Percentiles rank a stretch among this genome's conserved stretches.
Conservation (phyloP, 2,113 vertebrate species). For the Gnathonemus echidnorhynchus region DNA sequence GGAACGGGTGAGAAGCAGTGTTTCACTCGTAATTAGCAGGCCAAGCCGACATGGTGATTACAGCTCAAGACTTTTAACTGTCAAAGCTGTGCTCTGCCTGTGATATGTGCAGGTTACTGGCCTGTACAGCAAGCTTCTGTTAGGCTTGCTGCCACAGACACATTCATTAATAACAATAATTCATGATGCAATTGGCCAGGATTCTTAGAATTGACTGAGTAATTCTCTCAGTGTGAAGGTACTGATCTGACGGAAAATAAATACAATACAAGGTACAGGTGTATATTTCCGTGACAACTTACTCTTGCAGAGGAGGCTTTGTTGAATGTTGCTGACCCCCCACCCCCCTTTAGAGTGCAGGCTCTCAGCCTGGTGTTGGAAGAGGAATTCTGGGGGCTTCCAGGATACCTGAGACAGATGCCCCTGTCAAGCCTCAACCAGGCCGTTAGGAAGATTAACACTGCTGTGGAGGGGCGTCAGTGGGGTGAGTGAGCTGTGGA, state of each 20-base stretch:
- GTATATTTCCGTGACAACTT: neutral
- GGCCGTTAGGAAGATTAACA: conserved; percentile 51
- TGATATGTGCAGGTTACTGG: neutral
- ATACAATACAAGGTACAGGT: neutral
- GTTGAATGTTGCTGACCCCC: neutral
- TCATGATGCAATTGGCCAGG: neutral
- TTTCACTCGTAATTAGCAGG: neutral
- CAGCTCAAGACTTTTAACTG: neutral
- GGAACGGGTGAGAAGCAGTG: conserved; percentile 37
- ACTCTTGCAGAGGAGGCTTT: neutral
- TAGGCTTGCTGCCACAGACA: neutral
- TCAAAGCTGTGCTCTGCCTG: neutral
- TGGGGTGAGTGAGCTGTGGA: conserved; percentile 36
- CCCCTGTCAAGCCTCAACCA: conserved; percentile 52
- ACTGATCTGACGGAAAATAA: neutral
- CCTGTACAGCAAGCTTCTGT: neutral
- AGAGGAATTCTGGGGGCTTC: conserved; percentile 50
- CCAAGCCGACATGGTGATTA: neutral
- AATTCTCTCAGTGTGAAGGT: neutral
- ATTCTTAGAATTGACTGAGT: neutral
- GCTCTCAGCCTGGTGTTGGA: conserved; percentile 42
- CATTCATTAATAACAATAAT: neutral
- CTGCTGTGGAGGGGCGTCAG: conserved; percentile 19
- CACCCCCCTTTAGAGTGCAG: conserved; percentile 12
- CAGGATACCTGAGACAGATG: conserved; percentile 55